Evolutionary conservation across 2,113 vertebrate species (phyloP).

Genomic region (Vombatus ursinus): DNA sequence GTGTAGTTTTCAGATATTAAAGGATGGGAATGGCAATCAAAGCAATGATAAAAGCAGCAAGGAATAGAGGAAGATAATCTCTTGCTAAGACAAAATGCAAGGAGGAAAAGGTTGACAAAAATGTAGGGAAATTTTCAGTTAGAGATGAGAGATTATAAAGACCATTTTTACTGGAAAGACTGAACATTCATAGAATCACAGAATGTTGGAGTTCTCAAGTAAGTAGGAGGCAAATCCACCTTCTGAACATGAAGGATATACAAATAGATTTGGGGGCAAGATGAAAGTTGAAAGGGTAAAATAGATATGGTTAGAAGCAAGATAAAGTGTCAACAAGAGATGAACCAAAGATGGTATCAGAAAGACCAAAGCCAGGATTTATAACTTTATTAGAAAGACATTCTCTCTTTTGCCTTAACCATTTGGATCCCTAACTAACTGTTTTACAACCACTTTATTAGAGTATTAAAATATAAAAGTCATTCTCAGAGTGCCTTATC

Average conservation of each 20-base stretch:
- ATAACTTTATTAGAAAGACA: conserved; percentile 4
- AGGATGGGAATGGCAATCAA: background rate
- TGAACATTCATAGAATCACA: background rate
- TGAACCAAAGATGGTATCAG: background rate
- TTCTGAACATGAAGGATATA: background rate
- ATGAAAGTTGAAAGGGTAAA: background rate
- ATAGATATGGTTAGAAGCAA: background rate
- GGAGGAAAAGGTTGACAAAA: background rate
- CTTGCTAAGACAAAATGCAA: background rate
- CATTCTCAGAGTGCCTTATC: background rate
- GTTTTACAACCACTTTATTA: conserved; percentile 14
- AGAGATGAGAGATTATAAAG: background rate
- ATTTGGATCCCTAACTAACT: background rate
- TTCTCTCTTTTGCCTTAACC: conserved; percentile 12
- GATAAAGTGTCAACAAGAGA: background rate
- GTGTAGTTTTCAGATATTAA: background rate
- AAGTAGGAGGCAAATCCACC: background rate
- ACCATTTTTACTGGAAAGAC: background rate
- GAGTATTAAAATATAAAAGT: conserved; percentile 31
- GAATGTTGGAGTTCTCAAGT: background rate
- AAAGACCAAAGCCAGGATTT: background rate
- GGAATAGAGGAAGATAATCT: background rate
- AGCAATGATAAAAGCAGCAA: background rate
- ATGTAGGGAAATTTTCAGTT: background rate
- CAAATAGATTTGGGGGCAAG: background rate